Conservation (phyloP, 2,113 vertebrate genomes). For the Rhodinocichla rosea region DNA sequence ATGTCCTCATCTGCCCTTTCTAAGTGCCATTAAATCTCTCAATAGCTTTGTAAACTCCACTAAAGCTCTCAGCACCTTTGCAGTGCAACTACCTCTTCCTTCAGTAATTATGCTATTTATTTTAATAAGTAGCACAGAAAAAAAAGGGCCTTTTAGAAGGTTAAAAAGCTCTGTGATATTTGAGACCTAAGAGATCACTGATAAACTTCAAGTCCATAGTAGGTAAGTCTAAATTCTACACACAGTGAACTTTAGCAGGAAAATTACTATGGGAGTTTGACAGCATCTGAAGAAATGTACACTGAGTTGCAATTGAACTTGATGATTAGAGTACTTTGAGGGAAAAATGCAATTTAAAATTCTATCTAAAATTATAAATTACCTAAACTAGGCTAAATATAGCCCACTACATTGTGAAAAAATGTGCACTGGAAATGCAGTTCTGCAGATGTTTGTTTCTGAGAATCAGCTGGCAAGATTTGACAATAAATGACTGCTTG, state of each 20-base stretch:
- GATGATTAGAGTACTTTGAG: neutral
- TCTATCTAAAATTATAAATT: conserved; percentile 14
- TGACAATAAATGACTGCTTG: conserved; percentile 38
- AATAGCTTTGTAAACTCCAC: conserved; percentile 40
- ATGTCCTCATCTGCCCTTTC: neutral
- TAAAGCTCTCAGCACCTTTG: conserved; percentile 44
- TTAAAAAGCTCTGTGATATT: conserved; percentile 63
- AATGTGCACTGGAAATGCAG: neutral
- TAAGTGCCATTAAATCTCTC: conserved; percentile 11
- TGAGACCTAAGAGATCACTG: conserved; percentile 62
- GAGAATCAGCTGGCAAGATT: conserved; percentile 29
- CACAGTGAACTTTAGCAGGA: conserved; percentile 28
- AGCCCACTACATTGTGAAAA: neutral
- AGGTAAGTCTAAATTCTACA: conserved; percentile 62
- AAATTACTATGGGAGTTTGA: conserved; percentile 23
- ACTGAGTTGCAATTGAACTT: neutral
- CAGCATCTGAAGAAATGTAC: neutral
- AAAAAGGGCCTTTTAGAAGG: conserved; percentile 37
- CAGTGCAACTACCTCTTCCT: neutral
- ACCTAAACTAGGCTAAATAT: neutral
- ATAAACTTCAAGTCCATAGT: conserved; percentile 61
- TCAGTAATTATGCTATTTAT: conserved; percentile 59
- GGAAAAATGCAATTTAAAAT: neutral
- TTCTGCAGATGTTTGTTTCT: conserved; percentile 34
- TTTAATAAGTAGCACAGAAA: conserved; percentile 48